phyloP scores from a whole-genome alignment of 2,888 invertebrate species.

The Cheilosia scutellata region DNA sequence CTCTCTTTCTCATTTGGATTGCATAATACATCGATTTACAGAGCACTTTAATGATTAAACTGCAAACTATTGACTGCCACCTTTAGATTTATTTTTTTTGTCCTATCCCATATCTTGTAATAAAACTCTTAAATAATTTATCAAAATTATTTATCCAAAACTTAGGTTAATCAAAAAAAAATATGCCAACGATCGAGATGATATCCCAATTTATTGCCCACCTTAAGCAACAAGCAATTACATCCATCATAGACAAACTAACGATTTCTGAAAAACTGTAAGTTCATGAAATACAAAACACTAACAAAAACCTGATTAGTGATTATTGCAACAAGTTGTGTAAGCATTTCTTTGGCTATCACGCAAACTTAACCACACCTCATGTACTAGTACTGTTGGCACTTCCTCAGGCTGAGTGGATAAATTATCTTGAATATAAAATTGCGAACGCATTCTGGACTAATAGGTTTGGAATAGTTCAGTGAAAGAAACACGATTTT shows the following conservation, averaged over 20 bases:
- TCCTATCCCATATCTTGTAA: background rate
- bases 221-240: background rate
- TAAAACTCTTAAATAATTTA: background rate
- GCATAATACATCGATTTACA: too few relatives aligned
- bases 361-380: slow-evolving; percentile 28
- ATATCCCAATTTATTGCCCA: background rate
- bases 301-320: background rate
- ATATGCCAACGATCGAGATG: background rate
- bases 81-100: background rate
- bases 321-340: slow-evolving; percentile 3
- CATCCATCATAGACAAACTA: background rate
- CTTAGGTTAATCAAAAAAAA: slow-evolving; percentile 8
- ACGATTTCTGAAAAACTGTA: background rate
- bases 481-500: slow-evolving; percentile 14
- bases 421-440: slow-evolving; percentile 8
- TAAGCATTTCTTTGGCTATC: background rate
- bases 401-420: slow-evolving; percentile 1
- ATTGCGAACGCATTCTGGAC: slow-evolving; percentile 7
- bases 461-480: slow-evolving; percentile 21
- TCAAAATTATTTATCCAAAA: background rate
- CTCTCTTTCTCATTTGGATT: too few relatives aligned
- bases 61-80: too few relatives aligned
- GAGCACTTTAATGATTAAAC: too few relatives aligned
- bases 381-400: background rate
- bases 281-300: slow-evolving; percentile 14